Evolutionary conservation across 1,140 invertebrate species (phyloP), one percentile per base, ranked within the genome.

Genomic region (Anthonomus grandis): DNA sequence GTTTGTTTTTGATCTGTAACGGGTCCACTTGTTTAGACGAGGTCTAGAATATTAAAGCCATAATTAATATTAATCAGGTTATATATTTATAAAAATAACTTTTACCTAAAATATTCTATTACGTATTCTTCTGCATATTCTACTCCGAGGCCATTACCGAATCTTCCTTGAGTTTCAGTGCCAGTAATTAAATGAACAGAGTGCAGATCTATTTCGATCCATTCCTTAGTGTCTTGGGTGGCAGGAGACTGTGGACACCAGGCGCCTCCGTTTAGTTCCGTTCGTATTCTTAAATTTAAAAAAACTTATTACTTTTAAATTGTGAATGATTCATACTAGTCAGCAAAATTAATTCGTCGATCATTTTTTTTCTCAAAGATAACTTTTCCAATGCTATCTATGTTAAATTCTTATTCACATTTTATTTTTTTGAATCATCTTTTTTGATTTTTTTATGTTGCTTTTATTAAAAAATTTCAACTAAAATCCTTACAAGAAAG

Each of bases 131-230:
- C 86, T 10, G 86, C 81, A 70, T 78, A 93, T 73, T 93, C 90
- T 60, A 83, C 79, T 24, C 90, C 90, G 64, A 87, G 80, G n/a
- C 90, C 90, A 69, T 92, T 92, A 8, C 90, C 90, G 71, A 91
- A 93, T 36, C 90, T 80, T 37, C 90, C 90, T 74, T 93, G 90
- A 13, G 87, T 90, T 69, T 87, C 88, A 6, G 89, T 83, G 12
- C 80, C 82, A 10, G 87, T 89, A 65, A 93, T 86, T 66, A 90
- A 80, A 70, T 86, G 83, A 27, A 89, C 80, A 37, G 75, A 73
- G 56, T 82, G 79, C 39, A 93, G 77, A 73, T 92, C 83, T 53
- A 93, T 85, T 70, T 85, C 84, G 23, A 93, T 71, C 85, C 87
- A 92, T 74, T 93, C 90, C 22, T 79, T 79, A 0, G 81, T 77